These are phyloP conservation scores for Chrysocyon brachyurus DNA, from an alignment of 2,797 vertebrate genomes.

Conservation along the genomic window DNA sequence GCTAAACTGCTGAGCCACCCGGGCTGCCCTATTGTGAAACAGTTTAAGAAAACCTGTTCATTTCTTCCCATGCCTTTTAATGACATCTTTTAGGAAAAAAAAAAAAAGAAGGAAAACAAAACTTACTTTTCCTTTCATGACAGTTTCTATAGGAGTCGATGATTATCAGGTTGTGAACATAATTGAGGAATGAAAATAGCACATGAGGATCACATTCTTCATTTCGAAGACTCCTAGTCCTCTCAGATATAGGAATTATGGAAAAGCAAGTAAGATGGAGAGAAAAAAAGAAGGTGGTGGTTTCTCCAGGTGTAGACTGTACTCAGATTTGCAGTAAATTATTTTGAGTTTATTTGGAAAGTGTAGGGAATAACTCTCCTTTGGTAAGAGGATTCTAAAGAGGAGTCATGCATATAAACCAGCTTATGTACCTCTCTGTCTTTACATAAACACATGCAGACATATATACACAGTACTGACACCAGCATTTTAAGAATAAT, in stretches of 20 bases:
- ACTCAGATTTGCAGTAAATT: constrained; percentile 24
- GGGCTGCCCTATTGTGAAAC: neutral
- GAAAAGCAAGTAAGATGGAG: neutral
- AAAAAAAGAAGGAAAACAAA: neutral
- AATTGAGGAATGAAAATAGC: constrained; percentile 26
- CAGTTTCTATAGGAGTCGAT: constrained; percentile 38
- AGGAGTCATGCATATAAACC: neutral
- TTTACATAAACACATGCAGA: neutral
- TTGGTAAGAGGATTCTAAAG: constrained; percentile 28
- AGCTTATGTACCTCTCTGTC: neutral
- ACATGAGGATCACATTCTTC: neutral
- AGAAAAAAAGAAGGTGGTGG: neutral
- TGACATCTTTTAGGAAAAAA: constrained; percentile 45
- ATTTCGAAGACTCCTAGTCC: neutral
- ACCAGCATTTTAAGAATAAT: neutral
- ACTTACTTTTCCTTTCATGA: constrained; percentile 31
- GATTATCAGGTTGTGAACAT: constrained; percentile 1
- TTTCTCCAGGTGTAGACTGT: neutral
- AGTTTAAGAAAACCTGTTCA: constrained; percentile 6
- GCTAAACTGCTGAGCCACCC: no score
- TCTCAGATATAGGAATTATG: neutral
- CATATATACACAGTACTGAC: neutral
- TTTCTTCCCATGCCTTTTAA: constrained; percentile 36
- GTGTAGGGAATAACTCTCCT: neutral
- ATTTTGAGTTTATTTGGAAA: constrained; percentile 59